A percentile compares a stretch with the other conserved stretches of the same genome.
phyloP scores from a whole-genome alignment of 2,113 vertebrate species.

The Pogona vitticeps region DNA sequence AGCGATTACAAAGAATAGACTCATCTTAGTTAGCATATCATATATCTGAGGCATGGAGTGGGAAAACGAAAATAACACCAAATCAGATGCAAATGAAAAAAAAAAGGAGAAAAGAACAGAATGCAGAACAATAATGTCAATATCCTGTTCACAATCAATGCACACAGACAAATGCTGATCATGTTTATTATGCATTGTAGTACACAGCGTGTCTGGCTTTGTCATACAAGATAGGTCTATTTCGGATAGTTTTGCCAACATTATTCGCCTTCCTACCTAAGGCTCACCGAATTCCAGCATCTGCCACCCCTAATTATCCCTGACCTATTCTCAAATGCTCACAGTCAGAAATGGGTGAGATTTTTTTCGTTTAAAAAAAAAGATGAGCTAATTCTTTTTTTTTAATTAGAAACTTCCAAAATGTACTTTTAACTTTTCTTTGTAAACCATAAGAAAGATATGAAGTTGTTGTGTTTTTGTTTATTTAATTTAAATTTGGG shows the following conservation, averaged over 20 bases:
- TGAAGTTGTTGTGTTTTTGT: no score
- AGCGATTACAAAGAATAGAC: slow-evolving; percentile 55
- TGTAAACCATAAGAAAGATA: no score
- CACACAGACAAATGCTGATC: slow-evolving; percentile 21
- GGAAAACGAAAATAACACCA: slow-evolving; percentile 34
- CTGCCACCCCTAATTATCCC: no score
- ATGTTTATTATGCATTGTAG: background rate
- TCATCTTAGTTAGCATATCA: slow-evolving; percentile 20
- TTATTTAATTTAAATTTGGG: no score
- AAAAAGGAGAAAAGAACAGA: background rate
- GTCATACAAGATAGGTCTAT: background rate
- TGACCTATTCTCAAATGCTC: no score
- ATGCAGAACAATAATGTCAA: background rate
- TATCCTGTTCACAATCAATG: background rate
- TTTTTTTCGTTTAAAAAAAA: no score
- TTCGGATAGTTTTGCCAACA: background rate
- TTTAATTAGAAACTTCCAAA: no score
- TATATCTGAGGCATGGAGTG: slow-evolving; percentile 36
- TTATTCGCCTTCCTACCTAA: background rate
- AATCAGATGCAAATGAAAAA: background rate
- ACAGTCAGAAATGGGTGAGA: no score
- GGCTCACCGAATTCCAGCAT: background rate
- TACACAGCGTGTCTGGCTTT: background rate
- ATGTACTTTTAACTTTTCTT: no score
- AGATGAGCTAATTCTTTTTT: no score